A percentile compares a stretch with the other conserved stretches of the same genome.
Evolutionary conservation across 2,113 vertebrate species (phyloP).

Genomic region (Pogonocichla stellata): DNA sequence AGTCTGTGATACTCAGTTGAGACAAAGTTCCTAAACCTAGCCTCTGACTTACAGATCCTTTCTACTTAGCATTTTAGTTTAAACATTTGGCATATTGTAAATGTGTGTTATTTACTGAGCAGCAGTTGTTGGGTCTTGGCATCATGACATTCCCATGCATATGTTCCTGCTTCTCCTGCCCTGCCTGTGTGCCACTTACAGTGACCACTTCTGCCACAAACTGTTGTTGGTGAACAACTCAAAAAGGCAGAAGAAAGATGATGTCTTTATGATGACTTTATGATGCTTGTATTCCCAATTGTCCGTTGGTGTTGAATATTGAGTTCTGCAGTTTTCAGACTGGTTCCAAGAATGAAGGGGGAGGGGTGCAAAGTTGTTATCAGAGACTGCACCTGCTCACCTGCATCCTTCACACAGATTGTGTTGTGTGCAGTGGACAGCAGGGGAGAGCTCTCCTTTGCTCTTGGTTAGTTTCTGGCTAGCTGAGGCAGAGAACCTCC

Average conservation of each 20-base stretch:
- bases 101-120: background rate
- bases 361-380: no score
- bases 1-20: background rate
- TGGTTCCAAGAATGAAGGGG: no score
- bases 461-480: no score
- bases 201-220: background rate
- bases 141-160: rapidly evolving
- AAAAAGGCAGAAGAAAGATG: background rate
- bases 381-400: no score
- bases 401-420: no score
- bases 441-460: no score
- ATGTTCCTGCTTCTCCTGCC: background rate
- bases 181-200: background rate
- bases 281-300: no score
- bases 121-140: background rate
- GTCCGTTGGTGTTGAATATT: no score
- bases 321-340: no score
- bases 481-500: no score
- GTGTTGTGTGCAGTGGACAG: no score
- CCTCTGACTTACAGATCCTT: background rate
- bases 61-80: background rate
- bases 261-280: background rate
- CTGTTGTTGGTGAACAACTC: background rate
- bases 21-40: background rate
- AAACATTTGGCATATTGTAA: background rate